These are phyloP conservation scores for Chloroceryle inda DNA, from an alignment of 2,797 vertebrate genomes.

Conservation along the genomic window DNA sequence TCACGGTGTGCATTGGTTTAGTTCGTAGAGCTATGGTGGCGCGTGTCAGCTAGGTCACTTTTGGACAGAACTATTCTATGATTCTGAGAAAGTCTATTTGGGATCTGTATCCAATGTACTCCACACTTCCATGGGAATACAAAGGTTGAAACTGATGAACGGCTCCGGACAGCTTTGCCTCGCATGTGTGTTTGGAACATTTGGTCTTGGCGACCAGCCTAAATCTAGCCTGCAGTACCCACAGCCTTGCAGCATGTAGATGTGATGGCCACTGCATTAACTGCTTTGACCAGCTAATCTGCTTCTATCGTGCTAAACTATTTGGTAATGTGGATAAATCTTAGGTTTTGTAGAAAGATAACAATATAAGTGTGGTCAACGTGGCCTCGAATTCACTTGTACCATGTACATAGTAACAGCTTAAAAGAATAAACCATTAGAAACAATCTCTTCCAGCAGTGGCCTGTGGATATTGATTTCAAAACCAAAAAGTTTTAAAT, in stretches of 20 bases:
- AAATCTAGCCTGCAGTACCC: neutral
- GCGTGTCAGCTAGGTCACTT: neutral
- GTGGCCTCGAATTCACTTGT: neutral
- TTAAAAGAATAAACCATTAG: slow-evolving; percentile 20
- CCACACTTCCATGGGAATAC: neutral
- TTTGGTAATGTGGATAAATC: neutral
- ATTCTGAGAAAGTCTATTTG: neutral
- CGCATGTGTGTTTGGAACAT: neutral
- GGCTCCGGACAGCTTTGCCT: neutral
- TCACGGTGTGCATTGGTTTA: neutral
- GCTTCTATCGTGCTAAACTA: neutral
- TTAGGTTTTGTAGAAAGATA: neutral
- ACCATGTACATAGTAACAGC: neutral
- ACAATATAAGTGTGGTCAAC: neutral
- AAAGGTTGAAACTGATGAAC: neutral
- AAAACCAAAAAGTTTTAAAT: slow-evolving; percentile 55
- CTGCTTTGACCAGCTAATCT: neutral
- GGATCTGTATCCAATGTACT: neutral
- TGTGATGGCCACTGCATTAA: neutral
- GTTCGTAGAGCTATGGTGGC: neutral
- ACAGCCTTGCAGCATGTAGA: neutral
- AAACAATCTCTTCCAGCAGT: slow-evolving; percentile 37
- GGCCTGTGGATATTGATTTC: slow-evolving; percentile 26
- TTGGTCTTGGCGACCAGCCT: neutral
- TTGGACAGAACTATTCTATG: neutral